Evolutionary conservation across 2,113 vertebrate species (phyloP).

Genomic region (Malurus melanocephalus): DNA sequence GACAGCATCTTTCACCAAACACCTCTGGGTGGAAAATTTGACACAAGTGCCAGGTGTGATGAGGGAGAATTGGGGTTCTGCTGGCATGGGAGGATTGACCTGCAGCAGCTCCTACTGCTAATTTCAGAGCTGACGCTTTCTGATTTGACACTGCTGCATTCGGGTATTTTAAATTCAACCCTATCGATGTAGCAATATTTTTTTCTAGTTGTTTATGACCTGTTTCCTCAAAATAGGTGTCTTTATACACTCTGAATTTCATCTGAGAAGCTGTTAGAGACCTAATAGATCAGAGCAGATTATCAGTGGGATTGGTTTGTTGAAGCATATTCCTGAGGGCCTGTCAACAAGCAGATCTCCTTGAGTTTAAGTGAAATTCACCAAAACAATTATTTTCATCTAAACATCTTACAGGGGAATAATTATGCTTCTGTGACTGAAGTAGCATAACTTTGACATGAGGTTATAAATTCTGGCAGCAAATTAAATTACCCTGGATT

Average conservation of each 20-base stretch:
- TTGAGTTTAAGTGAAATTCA: neutral
- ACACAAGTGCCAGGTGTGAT: neutral
- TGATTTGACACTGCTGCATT: neutral
- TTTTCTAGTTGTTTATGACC: neutral
- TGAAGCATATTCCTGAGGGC: neutral
- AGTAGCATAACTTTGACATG: neutral
- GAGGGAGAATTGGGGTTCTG: neutral
- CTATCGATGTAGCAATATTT: neutral
- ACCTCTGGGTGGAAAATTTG: neutral
- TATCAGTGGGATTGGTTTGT: neutral
- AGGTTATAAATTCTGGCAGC: neutral
- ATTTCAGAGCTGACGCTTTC: neutral
- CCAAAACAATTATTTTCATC: neutral
- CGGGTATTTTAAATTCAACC: neutral
- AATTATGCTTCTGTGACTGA: neutral
- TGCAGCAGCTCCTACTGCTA: neutral
- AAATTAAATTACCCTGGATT: neutral
- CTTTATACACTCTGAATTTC: neutral
- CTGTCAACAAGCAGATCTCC: neutral
- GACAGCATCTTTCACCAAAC: neutral
- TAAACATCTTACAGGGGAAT: neutral
- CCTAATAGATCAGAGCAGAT: neutral
- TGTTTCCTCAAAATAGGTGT: neutral
- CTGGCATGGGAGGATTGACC: rapidly evolving
- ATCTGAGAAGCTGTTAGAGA: neutral